These are phyloP conservation scores for Eubasilissa splendida DNA, from an alignment of 2,888 invertebrate genomes.

Conservation along the genomic window DNA sequence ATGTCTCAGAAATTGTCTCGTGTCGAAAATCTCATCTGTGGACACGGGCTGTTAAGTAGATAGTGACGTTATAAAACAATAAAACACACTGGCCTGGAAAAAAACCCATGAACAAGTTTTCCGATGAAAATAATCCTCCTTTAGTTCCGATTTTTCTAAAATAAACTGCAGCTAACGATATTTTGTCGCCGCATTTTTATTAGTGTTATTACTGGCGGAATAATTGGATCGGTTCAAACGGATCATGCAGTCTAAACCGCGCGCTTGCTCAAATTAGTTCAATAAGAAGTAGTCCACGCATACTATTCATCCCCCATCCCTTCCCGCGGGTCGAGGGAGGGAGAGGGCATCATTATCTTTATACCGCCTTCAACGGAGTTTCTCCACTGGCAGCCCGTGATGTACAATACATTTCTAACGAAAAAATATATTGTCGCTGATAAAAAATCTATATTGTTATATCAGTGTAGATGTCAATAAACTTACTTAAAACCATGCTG, in stretches of 20 bases:
- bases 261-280: slow-evolving; percentile 67
- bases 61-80: no score
- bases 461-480: no score
- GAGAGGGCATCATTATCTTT: slow-evolving; percentile 52
- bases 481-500: no score
- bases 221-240: slow-evolving; percentile 38
- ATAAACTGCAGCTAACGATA: slow-evolving; percentile 21
- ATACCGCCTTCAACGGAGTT: slow-evolving; percentile 31
- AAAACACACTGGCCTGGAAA: no score
- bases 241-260: slow-evolving; percentile 47
- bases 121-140: slow-evolving; percentile 6
- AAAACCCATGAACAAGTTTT: no score
- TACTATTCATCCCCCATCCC: slow-evolving; percentile 62
- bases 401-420: neutral
- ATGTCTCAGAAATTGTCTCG: no score
- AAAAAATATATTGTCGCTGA: no score
- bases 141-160: neutral
- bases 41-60: no score
- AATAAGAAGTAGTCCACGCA: slow-evolving; percentile 71
- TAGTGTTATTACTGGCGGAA: slow-evolving; percentile 35
- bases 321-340: slow-evolving; percentile 3
- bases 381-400: slow-evolving; percentile 17
- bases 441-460: no score
- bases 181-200: slow-evolving; percentile 35
- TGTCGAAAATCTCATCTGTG: no score